Percentiles rank a stretch among this genome's conserved stretches.
These are phyloP conservation scores for Sitta europaea DNA, from an alignment of 2,113 vertebrate genomes.

Conservation along the genomic window DNA sequence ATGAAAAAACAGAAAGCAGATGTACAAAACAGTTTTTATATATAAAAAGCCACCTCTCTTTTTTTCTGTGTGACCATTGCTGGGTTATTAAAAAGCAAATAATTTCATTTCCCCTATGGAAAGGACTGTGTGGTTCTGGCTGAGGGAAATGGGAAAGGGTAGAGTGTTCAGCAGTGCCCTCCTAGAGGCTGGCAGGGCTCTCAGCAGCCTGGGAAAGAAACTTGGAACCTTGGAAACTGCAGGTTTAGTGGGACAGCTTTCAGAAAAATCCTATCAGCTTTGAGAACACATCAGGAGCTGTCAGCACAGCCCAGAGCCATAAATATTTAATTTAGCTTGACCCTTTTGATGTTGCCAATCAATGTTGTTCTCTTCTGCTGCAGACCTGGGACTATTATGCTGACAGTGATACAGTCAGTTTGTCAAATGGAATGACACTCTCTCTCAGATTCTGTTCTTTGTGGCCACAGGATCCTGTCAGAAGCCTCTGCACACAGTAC, in stretches of 20 bases:
- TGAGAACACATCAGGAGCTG: conserved; percentile 32
- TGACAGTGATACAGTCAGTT: conserved; percentile 50
- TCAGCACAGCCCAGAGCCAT: conserved; percentile 22
- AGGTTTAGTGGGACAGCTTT: neutral
- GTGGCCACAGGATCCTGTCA: conserved; percentile 32
- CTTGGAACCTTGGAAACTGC: neutral
- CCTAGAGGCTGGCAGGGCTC: neutral
- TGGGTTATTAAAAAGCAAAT: neutral
- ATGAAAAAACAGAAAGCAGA: neutral
- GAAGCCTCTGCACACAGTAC: neutral
- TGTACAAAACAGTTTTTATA: neutral
- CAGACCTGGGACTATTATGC: conserved; percentile 30
- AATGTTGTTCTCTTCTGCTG: conserved; percentile 5
- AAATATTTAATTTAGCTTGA: conserved; percentile 40
- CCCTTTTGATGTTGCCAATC: conserved; percentile 60
- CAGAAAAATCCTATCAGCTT: conserved; percentile 29
- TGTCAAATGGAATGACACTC: conserved; percentile 45
- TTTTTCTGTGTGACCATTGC: neutral
- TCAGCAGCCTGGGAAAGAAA: neutral
- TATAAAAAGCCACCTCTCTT: neutral
- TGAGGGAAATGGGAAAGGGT: neutral
- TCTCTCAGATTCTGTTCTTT: conserved; percentile 7
- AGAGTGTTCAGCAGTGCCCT: neutral
- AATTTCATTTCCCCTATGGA: neutral
- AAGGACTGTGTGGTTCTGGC: neutral